These are phyloP conservation scores for Maconellicoccus hirsutus DNA, from an alignment of 1,140 invertebrate genomes.

Conservation along the genomic window DNA sequence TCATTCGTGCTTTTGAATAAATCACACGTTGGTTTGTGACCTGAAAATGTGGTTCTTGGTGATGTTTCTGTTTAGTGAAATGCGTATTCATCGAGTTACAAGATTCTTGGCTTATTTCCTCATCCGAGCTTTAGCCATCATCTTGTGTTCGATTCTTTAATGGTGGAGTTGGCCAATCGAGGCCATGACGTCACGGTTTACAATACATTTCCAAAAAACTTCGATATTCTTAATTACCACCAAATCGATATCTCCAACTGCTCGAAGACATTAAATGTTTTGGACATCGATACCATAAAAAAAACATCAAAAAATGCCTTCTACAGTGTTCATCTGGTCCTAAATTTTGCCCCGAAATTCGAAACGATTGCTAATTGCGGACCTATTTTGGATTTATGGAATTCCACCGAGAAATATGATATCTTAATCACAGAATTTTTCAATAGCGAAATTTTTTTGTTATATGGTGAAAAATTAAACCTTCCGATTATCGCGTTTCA, in stretches of 20 bases:
- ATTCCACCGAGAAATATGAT: constrained; percentile 29
- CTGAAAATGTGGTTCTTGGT: not conserved
- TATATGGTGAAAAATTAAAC: constrained; percentile 32
- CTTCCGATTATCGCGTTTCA: constrained; percentile 44
- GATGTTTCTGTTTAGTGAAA: not conserved
- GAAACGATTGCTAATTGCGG: not conserved
- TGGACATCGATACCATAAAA: no score
- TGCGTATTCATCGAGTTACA: not conserved
- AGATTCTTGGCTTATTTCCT: no score
- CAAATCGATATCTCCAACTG: constrained; percentile 35
- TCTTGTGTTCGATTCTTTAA: constrained; percentile 32
- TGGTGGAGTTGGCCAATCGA: constrained; percentile 33
- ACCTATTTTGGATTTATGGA: not conserved
- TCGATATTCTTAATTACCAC: constrained; percentile 39
- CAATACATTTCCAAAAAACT: constrained; percentile 38
- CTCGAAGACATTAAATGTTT: not conserved
- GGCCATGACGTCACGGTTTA: no score
- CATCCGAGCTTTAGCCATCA: constrained; percentile 33
- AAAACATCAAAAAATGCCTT: not conserved
- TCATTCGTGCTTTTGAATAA: no score
- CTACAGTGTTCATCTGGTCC: not conserved
- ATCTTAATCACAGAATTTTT: constrained; percentile 32
- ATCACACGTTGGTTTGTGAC: no score
- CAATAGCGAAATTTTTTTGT: constrained; percentile 27
- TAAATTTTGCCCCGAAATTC: not conserved